Percentiles rank a stretch among this genome's conserved stretches.
Conservation (phyloP, 2,888 invertebrate genomes). For the Andrena haemorrhoa region DNA sequence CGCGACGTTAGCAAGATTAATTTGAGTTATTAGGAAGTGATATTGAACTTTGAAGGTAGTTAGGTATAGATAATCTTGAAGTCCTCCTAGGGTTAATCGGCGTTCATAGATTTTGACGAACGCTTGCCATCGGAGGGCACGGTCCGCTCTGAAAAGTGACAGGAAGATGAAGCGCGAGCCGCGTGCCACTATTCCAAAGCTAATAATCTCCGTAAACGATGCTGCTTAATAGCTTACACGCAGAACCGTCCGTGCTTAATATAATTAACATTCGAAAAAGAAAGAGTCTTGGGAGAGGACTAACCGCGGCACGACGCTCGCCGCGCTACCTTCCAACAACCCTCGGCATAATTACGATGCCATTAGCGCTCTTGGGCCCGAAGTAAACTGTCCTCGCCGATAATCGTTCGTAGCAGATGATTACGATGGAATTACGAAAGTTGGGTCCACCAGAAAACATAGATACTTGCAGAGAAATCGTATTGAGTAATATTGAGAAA, state of each 20-base stretch:
- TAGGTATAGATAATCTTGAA: neutral
- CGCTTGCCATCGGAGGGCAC: slow-evolving; percentile 12
- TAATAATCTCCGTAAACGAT: slow-evolving; percentile 49
- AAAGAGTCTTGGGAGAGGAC: neutral
- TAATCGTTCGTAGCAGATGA: slow-evolving; percentile 39
- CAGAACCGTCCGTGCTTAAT: slow-evolving; percentile 43
- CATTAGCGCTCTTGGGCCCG: slow-evolving; percentile 47
- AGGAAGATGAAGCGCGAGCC: slow-evolving; percentile 31
- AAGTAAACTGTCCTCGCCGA: slow-evolving; percentile 49
- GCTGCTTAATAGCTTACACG: slow-evolving; percentile 50
- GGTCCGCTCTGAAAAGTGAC: slow-evolving; percentile 12
- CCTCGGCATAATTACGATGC: slow-evolving; percentile 55
- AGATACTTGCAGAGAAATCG: slow-evolving; percentile 40
- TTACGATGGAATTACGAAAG: slow-evolving; percentile 4
- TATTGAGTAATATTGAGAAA: slow-evolving; percentile 28
- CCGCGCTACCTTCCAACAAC: slow-evolving; percentile 44
- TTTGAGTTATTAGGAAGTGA: too few relatives aligned
- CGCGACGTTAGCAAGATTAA: too few relatives aligned
- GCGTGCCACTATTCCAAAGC: slow-evolving; percentile 28
- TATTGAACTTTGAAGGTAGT: neutral
- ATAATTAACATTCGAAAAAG: slow-evolving; percentile 49
- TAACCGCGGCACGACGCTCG: slow-evolving; percentile 29
- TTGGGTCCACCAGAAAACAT: neutral
- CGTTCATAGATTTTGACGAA: slow-evolving; percentile 23
- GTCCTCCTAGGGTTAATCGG: neutral